phyloP scores from a whole-genome alignment of 2,888 invertebrate genomes.

The Drosophila longiperda region DNA sequence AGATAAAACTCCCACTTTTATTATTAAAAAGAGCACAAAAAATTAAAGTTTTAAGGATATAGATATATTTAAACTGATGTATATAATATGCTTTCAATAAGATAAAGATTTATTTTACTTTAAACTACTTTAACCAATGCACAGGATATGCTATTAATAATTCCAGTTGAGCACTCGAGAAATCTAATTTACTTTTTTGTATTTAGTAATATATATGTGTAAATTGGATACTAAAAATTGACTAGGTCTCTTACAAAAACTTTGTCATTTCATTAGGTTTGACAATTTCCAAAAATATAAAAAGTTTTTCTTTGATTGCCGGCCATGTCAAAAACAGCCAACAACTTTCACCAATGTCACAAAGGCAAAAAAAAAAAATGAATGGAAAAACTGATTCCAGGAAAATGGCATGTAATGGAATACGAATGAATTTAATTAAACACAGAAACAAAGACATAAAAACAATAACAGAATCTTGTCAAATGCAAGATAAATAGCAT shows the following conservation, averaged over 20 bases:
- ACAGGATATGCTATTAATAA: background rate
- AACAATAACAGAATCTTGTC: slow-evolving; percentile 33
- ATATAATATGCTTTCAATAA: too few species aligned
- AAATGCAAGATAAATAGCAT: slow-evolving; percentile 62
- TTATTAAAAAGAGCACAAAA: background rate
- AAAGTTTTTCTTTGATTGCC: slow-evolving; percentile 32
- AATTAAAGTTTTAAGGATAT: too few species aligned
- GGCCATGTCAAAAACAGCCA: slow-evolving; percentile 17
- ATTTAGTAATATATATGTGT: background rate
- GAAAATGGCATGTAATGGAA: slow-evolving; percentile 29
- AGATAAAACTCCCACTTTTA: background rate
- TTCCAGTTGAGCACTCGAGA: background rate
- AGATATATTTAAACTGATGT: too few species aligned
- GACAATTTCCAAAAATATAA: slow-evolving; percentile 14
- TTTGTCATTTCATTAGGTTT: slow-evolving; percentile 13
- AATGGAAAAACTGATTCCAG: slow-evolving; percentile 9
- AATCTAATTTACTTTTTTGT: background rate
- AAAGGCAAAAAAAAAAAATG: background rate
- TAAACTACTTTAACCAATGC: background rate
- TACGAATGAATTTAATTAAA: slow-evolving; percentile 42
- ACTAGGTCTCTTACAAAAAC: background rate
- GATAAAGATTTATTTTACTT: too few species aligned
- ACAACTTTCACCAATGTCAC: background rate
- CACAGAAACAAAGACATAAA: background rate
- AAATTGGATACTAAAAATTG: background rate